A percentile compares a stretch with the other conserved stretches of the same genome.
phyloP scores from a whole-genome alignment of 2,113 vertebrate species.

The Cyanistes caeruleus region DNA sequence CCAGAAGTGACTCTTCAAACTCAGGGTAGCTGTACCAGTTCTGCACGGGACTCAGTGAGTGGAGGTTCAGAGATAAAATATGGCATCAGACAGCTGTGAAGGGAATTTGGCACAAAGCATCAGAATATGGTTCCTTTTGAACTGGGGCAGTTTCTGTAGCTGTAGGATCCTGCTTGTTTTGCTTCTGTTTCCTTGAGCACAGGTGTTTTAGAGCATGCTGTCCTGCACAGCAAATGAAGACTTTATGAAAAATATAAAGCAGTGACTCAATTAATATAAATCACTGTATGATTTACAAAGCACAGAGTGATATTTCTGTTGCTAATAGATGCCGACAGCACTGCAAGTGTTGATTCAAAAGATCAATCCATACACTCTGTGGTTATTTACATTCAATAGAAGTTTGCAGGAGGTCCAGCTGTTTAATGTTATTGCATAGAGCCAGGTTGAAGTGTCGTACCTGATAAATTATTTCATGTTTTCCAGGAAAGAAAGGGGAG shows the following conservation, averaged over 20 bases:
- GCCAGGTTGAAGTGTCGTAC: not conserved
- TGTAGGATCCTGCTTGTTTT: not conserved
- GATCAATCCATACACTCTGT: not conserved
- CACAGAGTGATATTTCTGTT: not conserved
- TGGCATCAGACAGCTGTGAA: not conserved
- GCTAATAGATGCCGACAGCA: conserved; percentile 25
- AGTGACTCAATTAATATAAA: not conserved
- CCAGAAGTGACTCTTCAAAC: not conserved
- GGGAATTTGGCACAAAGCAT: not conserved
- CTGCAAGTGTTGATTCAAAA: not conserved
- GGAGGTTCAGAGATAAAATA: not conserved
- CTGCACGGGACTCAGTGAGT: not conserved
- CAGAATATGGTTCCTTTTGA: not conserved
- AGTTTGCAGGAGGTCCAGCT: conserved; percentile 3
- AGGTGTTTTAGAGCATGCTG: not conserved
- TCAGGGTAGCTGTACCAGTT: not conserved
- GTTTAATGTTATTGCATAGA: not conserved
- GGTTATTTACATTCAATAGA: conserved; percentile 1
- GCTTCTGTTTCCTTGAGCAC: not conserved
- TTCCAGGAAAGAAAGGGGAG: not conserved
- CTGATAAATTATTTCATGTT: conserved; percentile 10
- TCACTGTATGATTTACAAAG: not conserved
- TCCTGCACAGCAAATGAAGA: not conserved
- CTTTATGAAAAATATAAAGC: not conserved
- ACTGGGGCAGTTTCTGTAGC: not conserved